These are phyloP conservation scores for Aegotheles bennettii DNA, from an alignment of 2,113 vertebrate species.

Conservation along the genomic window DNA sequence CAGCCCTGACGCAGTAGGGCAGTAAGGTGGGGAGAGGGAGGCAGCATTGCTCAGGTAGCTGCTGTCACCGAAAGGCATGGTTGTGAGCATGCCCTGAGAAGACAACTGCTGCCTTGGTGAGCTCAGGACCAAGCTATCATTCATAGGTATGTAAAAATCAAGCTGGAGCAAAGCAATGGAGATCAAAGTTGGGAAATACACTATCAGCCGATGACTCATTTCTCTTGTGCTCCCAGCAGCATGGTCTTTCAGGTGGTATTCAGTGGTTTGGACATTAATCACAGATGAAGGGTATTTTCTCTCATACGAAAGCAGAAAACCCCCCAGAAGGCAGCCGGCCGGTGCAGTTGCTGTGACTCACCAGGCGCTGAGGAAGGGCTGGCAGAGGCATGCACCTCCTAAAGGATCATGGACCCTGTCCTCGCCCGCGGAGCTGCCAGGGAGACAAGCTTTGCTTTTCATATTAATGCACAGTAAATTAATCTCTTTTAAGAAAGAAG, in stretches of 20 bases:
- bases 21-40: not conserved
- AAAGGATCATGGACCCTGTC: not conserved
- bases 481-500: not conserved
- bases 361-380: not conserved
- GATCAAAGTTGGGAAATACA: not conserved
- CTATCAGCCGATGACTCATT: rapidly evolving
- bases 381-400: not conserved
- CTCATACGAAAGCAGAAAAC: not conserved
- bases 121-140: not conserved
- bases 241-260: not conserved
- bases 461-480: rapidly evolving
- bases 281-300: not conserved
- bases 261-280: not conserved
- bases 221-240: rapidly evolving
- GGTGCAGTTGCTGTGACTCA: not conserved
- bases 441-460: not conserved
- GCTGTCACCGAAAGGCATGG: rapidly evolving
- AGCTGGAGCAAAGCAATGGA: not conserved
- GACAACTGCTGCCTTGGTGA: not conserved
- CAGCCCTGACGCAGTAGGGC: rapidly evolving
- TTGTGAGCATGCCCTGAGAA: not conserved
- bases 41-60: not conserved
- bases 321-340: not conserved
- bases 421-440: rapidly evolving
- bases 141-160: not conserved